Conservation (phyloP, 2,888 invertebrate genomes). For the Tinea pellionella region DNA sequence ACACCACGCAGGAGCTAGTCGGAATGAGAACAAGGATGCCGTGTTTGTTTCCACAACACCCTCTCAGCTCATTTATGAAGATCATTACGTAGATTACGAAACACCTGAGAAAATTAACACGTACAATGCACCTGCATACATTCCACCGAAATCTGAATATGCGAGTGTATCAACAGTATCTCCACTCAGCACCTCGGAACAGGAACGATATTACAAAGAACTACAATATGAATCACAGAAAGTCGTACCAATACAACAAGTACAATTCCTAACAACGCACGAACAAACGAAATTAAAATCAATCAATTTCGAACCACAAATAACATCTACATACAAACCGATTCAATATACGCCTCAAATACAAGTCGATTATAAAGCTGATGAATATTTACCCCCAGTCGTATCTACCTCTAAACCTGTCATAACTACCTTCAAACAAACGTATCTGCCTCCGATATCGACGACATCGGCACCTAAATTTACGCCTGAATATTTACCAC, state of each 20-base stretch:
- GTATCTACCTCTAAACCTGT: conserved; percentile 16
- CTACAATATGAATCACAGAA: conserved; percentile 24
- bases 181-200: conserved; percentile 22
- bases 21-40: conserved; percentile 30
- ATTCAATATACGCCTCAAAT: conserved; percentile 46
- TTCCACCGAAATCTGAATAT: conserved; percentile 22
- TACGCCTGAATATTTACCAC: conserved; percentile 32
- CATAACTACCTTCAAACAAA: conserved; percentile 19
- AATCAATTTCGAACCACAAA: conserved; percentile 36
- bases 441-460: conserved; percentile 15
- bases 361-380: conserved; percentile 46
- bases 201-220: conserved; percentile 34
- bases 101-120: conserved; percentile 31
- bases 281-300: conserved; percentile 42
- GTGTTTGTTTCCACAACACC: conserved; percentile 50
- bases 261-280: conserved; percentile 38
- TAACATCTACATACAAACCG: conserved; percentile 36
- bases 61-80: conserved; percentile 46
- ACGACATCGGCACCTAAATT: conserved; percentile 29
- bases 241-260: conserved; percentile 23
- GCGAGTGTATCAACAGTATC: conserved; percentile 22
- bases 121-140: conserved; percentile 25
- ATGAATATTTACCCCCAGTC: conserved; percentile 53
- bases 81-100: conserved; percentile 46
- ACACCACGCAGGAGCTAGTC: conserved; percentile 34